Percentiles rank a stretch among this genome's conserved stretches.
phyloP scores from a whole-genome alignment of 2,113 vertebrate genomes.

The Syngnathus scovelli region DNA sequence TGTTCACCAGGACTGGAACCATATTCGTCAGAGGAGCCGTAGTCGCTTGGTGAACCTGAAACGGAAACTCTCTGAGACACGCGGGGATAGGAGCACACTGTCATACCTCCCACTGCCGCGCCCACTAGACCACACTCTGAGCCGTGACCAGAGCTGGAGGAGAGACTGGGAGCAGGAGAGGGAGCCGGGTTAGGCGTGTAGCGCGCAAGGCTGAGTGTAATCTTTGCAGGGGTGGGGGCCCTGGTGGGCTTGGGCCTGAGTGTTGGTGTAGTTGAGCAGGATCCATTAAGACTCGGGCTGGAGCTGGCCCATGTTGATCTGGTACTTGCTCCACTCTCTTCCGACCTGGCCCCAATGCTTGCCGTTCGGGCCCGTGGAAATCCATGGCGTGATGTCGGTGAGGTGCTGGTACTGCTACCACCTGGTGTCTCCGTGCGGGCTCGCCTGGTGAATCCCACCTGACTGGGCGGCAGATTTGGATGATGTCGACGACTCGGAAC shows the following conservation, averaged over 20 bases:
- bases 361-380: slow-evolving; percentile 71
- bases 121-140: slow-evolving; percentile 73
- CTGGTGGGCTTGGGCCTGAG: slow-evolving; percentile 70
- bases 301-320: slow-evolving; percentile 69
- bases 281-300: slow-evolving; percentile 73
- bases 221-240: slow-evolving; percentile 74
- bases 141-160: slow-evolving; percentile 75
- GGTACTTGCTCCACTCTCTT: slow-evolving; percentile 58
- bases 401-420: slow-evolving; percentile 71
- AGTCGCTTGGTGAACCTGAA: slow-evolving; percentile 75
- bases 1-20: slow-evolving; percentile 74
- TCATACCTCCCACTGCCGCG: slow-evolving; percentile 66
- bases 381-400: slow-evolving; percentile 63
- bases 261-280: slow-evolving; percentile 74
- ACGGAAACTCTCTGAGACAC: slow-evolving; percentile 73
- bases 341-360: slow-evolving; percentile 70
- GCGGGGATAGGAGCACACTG: slow-evolving; percentile 69
- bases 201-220: slow-evolving; percentile 71
- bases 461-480: slow-evolving; percentile 63
- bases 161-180: slow-evolving; percentile 64
- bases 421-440: slow-evolving; percentile 70
- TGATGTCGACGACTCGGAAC: slow-evolving; percentile 66
- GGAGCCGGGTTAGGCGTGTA: slow-evolving; percentile 72
- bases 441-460: slow-evolving; percentile 72
- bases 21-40: slow-evolving; percentile 79